Base-by-base conservation (phyloP, 2,113 vertebrate genomes). In the Tachycineta bicolor region DNA sequence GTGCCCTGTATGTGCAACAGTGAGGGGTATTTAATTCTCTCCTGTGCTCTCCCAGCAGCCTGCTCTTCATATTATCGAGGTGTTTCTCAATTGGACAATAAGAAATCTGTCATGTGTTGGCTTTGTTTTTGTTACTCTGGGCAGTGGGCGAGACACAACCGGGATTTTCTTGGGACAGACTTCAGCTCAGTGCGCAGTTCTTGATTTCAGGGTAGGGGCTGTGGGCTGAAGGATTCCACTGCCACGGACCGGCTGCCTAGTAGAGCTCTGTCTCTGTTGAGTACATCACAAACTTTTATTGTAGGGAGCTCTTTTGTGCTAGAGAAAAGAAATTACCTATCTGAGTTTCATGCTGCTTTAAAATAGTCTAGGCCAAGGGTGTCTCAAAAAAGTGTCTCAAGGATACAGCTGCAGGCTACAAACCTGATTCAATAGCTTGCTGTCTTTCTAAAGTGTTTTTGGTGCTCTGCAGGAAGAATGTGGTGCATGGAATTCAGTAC, bases 341-440 rank as follows among this genome's bases (percentile, higher is more conserved):
- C 46, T 4, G 6, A 93, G 60, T 44, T 76, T 84, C 65, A 85
- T 11, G 47, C 21, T 17, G 12, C 49, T 96, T 84, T 94, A 56
- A 89, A 94, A 89, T 28, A 83, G 89, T 34, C 55, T 83, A 78
- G 86, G 86, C 86, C 92, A 96, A 95, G 80, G 81, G 10, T 95
- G 58, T 73, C 77, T 87, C 77, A 63, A 67, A 89, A 91, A 77
- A 15, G 12, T 60, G 73, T 86, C 90, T 94, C 88, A 88, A 97
- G 76, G 85, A 92, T 89, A 92, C 34, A 47, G 25, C 83, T 86
- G 65, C 39, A 93, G 90, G 65, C 64, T 89, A 94, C 88, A 52
- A 71, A 85, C 18, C 41, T 68, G 47, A 93, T 71, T 89, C 52
- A 94, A 89, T 53, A 89, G 73, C 79, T 80, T 81, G 28, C 76